Conservation (phyloP, 2,888 invertebrate species). For the Rosalia funebris region DNA sequence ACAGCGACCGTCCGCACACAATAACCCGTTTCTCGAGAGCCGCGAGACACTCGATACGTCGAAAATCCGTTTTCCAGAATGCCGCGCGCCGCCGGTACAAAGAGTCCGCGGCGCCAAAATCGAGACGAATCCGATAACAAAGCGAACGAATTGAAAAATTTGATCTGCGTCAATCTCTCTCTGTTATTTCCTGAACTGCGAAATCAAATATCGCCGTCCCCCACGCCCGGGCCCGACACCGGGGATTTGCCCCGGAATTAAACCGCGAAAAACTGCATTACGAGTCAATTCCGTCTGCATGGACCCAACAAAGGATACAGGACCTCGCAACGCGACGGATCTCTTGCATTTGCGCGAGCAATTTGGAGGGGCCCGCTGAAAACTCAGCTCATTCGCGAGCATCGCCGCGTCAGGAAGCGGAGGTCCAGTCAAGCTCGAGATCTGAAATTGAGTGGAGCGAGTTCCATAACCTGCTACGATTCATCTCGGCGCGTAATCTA, state of each 20-base stretch:
- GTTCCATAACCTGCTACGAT: neutral
- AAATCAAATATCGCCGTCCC: neutral
- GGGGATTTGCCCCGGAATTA: no score
- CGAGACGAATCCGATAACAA: neutral
- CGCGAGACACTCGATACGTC: neutral
- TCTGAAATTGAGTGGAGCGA: constrained; percentile 4
- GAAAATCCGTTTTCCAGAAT: neutral
- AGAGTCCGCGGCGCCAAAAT: neutral
- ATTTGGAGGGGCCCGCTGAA: constrained; percentile 10
- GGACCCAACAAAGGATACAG: neutral
- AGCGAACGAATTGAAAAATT: constrained; percentile 1
- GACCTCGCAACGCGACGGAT: neutral
- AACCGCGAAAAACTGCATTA: no score
- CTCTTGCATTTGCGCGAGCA: constrained; percentile 13
- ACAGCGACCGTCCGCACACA: neutral
- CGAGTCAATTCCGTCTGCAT: no score
- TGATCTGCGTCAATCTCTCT: constrained; percentile 3
- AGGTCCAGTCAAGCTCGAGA: constrained; percentile 15
- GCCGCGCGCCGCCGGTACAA: neutral
- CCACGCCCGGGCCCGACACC: neutral
- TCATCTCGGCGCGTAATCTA: constrained; percentile 5
- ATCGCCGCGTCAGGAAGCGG: neutral
- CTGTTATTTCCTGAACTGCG: constrained; percentile 4
- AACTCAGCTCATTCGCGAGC: constrained; percentile 1
- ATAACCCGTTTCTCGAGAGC: neutral